These are phyloP conservation scores for Dilophus febrilis DNA, from an alignment of 2,888 invertebrate genomes.

Conservation along the genomic window DNA sequence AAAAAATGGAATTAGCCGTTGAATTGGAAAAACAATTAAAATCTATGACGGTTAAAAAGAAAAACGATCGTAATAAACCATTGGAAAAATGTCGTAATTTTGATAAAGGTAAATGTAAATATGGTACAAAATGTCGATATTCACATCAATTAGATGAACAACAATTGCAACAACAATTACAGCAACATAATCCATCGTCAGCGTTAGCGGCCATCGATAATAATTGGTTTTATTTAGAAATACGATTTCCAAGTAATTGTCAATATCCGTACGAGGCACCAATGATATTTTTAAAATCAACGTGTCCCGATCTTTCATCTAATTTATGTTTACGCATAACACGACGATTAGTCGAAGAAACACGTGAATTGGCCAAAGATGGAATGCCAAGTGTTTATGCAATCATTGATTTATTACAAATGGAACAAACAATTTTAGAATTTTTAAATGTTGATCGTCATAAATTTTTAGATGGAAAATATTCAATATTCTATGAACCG, in stretches of 20 bases:
- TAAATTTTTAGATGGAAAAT: constrained; percentile 35
- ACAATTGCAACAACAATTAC: too few relatives aligned
- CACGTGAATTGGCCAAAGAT: constrained; percentile 41
- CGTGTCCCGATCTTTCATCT: constrained; percentile 43
- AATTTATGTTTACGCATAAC: constrained; percentile 47
- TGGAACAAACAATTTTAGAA: constrained; percentile 44
- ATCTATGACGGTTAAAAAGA: constrained; percentile 22
- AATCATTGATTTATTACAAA: constrained; percentile 50
- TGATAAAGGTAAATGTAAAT: constrained; percentile 47
- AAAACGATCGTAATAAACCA: constrained; percentile 15
- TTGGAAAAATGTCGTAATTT: constrained; percentile 44
- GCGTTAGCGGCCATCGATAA: constrained; percentile 24
- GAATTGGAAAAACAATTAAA: constrained; percentile 17
- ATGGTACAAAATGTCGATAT: constrained; percentile 57
- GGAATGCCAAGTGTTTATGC: constrained; percentile 58
- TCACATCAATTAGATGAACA: constrained; percentile 42
- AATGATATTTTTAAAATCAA: constrained; percentile 47
- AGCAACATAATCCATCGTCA: constrained; percentile 21
- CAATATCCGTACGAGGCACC: constrained; percentile 62
- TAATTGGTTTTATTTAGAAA: constrained; percentile 48
- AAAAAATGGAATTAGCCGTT: constrained; percentile 27
- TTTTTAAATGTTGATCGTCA: constrained; percentile 39
- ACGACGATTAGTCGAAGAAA: constrained; percentile 49
- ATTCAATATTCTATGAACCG: constrained; percentile 39
- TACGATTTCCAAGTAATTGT: constrained; percentile 52